Evolutionary conservation across 2,888 invertebrate genomes (phyloP), one percentile per base, ranked within the genome.

Genomic region (Creontiades dilutus): DNA sequence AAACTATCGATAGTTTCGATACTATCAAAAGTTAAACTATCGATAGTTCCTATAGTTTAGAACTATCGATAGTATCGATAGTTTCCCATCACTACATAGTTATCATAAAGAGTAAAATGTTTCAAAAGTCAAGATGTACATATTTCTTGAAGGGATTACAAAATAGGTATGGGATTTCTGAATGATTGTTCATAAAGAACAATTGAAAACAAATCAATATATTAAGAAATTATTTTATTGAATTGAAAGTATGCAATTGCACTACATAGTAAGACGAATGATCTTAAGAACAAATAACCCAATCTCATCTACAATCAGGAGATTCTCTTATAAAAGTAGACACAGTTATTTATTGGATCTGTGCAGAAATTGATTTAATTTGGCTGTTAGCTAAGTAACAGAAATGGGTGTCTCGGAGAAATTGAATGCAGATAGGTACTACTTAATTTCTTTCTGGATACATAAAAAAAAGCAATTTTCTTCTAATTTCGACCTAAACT

Each of bases 191-290:
- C 37, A 37, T 37, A 7, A 37, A 7, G 7, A 7, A 37, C 3
- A 52, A 52, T 52, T 52, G 16, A 52, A 52, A 14, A 52, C 52
- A 52, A 52, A 5, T 4, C 2, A 7, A 7, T 52, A 2, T 3
- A 52, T 46, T 78, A 78, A 46, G 78, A 78, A 78, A 78, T 28
- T 28, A 46, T 78, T 46, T 78, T 78, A 47, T 78, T 78, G 78
- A 78, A 47, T 78, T 78, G 19, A 37, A 78, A 78, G 28, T 78
- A 78, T 37, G 78, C 78, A 78, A 78, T 78, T 78, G 78, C 78
- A 46, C 78, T 78, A n/a, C n/a, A n/a, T n/a, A 78, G 46, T 78
- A 78, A 78, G n/a, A 37, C 19, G 46, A 16, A 37, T 19, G 78
- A 16, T 78, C 78, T 9, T 78, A 46, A 78, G 37, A 47, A 46